These are phyloP conservation scores for Noctua janthina DNA, from an alignment of 2,888 invertebrate species.

Conservation along the genomic window DNA sequence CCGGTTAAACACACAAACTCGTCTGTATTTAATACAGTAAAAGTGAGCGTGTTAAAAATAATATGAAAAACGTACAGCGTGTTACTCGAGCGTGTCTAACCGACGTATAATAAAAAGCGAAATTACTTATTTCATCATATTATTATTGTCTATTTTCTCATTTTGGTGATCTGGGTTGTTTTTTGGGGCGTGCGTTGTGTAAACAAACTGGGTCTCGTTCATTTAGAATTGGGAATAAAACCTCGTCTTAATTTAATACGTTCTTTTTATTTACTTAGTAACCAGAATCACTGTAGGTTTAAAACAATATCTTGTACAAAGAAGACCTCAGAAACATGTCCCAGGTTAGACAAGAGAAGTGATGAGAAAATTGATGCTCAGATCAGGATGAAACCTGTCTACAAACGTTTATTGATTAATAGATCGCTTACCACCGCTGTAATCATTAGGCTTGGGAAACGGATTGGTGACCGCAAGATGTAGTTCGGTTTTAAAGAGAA, in stretches of 20 bases:
- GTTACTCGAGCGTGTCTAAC: constrained; percentile 61
- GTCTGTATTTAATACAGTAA: constrained; percentile 39
- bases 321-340: not conserved
- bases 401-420: not conserved
- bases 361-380: not conserved
- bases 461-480: not conserved
- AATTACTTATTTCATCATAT: constrained; percentile 52
- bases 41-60: constrained; percentile 55
- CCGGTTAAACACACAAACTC: constrained; percentile 51
- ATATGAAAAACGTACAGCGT: constrained; percentile 41
- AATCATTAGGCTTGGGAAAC: not conserved
- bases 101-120: constrained; percentile 58
- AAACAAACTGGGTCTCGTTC: constrained; percentile 23
- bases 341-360: not conserved
- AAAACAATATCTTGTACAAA: not conserved
- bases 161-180: constrained; percentile 29
- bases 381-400: not conserved
- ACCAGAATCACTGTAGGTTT: too few relatives aligned
- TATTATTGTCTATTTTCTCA: constrained; percentile 32
- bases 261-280: too few relatives aligned
- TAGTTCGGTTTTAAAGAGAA: not conserved
- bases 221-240: not conserved
- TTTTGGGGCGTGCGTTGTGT: constrained; percentile 31
- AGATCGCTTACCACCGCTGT: constrained; percentile 6
- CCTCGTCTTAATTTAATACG: not conserved